These are phyloP conservation scores for Chondrosia reniformis DNA, from an alignment of 37 sponge, comb jelly and placozoan species.

Conservation along the genomic window DNA sequence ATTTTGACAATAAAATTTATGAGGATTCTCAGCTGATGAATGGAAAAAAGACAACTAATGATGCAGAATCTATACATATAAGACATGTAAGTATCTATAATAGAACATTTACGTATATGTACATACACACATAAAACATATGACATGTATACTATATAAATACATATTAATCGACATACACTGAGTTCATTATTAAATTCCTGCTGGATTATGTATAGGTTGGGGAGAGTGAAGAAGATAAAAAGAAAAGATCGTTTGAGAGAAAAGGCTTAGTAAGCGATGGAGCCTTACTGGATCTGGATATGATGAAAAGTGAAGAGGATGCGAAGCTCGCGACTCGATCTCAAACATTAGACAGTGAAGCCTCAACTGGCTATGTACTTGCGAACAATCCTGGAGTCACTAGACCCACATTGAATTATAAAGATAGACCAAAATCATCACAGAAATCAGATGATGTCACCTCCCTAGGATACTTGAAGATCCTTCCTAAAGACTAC, in stretches of 20 bases:
- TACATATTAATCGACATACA: neutral
- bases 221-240: neutral
- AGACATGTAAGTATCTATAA: neutral
- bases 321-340: neutral
- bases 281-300: neutral
- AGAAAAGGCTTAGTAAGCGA: neutral
- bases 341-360: neutral
- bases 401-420: neutral
- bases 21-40: too few species aligned
- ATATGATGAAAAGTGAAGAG: neutral
- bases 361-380: neutral
- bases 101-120: neutral
- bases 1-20: neutral
- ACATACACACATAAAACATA: neutral
- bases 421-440: too few species aligned
- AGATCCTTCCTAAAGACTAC: neutral
- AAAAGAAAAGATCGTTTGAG: neutral
- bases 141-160: neutral
- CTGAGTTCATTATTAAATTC: too few species aligned
- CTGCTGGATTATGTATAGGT: neutral
- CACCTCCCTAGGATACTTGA: neutral
- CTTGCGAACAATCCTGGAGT: neutral
- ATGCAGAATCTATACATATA: neutral
- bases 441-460: neutral
- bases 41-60: neutral